Percentiles rank a stretch among this genome's conserved stretches.
Conservation (phyloP, 2,797 vertebrate species). For the Phoeniculus purpureus region DNA sequence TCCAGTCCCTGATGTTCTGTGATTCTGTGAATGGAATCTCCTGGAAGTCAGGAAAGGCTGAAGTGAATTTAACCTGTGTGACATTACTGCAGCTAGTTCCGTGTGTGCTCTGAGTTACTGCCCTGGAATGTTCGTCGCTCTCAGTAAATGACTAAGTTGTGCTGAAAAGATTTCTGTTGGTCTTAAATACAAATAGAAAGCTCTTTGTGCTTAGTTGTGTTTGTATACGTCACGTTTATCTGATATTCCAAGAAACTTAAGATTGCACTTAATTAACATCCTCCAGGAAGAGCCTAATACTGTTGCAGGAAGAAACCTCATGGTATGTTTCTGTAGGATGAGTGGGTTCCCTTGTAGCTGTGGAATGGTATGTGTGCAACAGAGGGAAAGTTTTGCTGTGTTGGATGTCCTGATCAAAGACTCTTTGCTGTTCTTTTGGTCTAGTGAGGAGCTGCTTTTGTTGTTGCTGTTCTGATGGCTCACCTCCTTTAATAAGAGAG, state of each 20-base stretch:
- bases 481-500: background rate
- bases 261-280: background rate
- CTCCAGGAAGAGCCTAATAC: background rate
- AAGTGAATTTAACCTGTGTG: no score
- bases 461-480: conserved; percentile 7
- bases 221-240: background rate
- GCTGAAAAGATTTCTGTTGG: background rate
- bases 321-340: background rate
- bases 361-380: background rate
- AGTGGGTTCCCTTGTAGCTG: background rate
- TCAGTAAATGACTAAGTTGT: background rate
- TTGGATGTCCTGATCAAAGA: conserved; percentile 30
- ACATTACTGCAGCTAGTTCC: rapidly evolving
- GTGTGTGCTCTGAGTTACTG: background rate
- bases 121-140: background rate
- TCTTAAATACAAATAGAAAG: background rate
- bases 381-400: background rate
- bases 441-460: conserved; percentile 19
- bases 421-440: background rate
- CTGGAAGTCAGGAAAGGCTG: background rate
- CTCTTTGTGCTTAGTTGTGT: background rate
- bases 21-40: no score
- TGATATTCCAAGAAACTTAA: background rate
- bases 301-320: background rate
- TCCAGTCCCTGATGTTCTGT: no score